These are phyloP conservation scores for Clarias gariepinus DNA, from an alignment of 2,113 vertebrate genomes.

Conservation along the genomic window DNA sequence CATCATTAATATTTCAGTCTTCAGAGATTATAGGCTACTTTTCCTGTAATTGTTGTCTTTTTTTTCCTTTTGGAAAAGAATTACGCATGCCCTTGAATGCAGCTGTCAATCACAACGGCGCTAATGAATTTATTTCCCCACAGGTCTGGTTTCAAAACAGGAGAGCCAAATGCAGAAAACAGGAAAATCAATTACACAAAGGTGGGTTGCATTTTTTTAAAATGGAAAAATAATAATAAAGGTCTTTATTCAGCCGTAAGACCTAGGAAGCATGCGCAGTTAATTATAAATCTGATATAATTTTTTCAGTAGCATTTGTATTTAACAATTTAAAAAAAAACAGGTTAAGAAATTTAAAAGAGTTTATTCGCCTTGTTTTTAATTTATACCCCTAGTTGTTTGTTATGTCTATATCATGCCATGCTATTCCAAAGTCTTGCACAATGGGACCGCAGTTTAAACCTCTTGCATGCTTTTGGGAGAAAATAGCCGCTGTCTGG, in stretches of 20 bases:
- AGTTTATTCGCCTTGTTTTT: neutral
- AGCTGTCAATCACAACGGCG: constrained; percentile 72
- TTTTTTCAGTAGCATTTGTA: neutral
- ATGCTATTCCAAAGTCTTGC: neutral
- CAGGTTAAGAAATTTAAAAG: neutral
- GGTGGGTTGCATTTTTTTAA: constrained; percentile 69
- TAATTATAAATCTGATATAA: neutral
- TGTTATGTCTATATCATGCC: neutral
- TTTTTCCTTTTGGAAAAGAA: constrained; percentile 68
- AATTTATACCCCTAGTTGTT: neutral
- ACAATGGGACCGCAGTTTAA: neutral
- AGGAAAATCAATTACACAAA: constrained; percentile 98
- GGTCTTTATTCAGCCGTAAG: neutral
- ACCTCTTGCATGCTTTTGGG: neutral
- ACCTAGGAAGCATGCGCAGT: neutral
- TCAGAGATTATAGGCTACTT: constrained; percentile 66
- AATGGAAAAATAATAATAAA: neutral
- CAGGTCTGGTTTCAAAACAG: constrained; percentile 99
- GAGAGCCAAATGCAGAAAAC: constrained; percentile 95
- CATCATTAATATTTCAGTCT: constrained; percentile 78
- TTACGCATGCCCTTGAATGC: constrained; percentile 74
- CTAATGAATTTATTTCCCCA: constrained; percentile 73
- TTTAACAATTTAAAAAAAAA: neutral
- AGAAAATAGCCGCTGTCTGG: neutral
- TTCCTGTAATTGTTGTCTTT: constrained; percentile 75